Percentiles rank a stretch among this genome's conserved stretches.
phyloP scores from a whole-genome alignment of 2,888 invertebrate species.

The Lasius fuliginosus region DNA sequence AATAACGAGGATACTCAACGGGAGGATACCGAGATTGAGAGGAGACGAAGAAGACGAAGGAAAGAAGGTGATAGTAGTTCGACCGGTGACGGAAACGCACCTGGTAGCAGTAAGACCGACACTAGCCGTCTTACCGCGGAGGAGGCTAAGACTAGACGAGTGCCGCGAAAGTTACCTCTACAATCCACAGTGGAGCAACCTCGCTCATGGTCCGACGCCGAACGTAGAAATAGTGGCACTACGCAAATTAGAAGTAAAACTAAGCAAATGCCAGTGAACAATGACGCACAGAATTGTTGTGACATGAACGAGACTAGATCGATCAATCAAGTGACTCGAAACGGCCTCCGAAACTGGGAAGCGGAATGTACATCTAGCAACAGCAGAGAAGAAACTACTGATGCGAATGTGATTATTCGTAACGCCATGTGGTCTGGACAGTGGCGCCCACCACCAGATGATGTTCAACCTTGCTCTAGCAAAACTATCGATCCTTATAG shows the following conservation, averaged over 20 bases:
- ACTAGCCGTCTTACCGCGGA: conserved; percentile 60
- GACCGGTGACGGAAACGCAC: conserved; percentile 70
- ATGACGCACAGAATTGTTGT: conserved; percentile 79
- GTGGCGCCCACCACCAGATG: conserved; percentile 82
- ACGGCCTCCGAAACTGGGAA: conserved; percentile 82
- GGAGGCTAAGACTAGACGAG: conserved; percentile 75
- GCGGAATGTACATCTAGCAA: conserved; percentile 76
- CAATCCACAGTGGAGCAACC: conserved; percentile 78
- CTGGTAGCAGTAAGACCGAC: conserved; percentile 69
- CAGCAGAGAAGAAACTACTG: conserved; percentile 75
- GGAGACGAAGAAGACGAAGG: conserved; percentile 78
- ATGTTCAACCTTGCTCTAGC: conserved; percentile 85
- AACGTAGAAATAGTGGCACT: conserved; percentile 65
- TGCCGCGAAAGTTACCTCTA: conserved; percentile 83
- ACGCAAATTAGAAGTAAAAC: conserved; percentile 71
- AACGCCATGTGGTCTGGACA: conserved; percentile 82
- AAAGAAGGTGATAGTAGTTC: conserved; percentile 75
- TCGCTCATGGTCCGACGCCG: conserved; percentile 65
- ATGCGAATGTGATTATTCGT: conserved; percentile 77
- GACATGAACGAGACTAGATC: conserved; percentile 68
- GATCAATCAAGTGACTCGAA: conserved; percentile 78
- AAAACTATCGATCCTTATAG: conserved; percentile 84
- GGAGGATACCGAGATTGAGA: conserved; percentile 77
- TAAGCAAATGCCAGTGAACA: conserved; percentile 75
- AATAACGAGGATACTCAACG: conserved; percentile 76